phyloP scores from a whole-genome alignment of 2,797 vertebrate species.

The Sphaeramia orbicularis region DNA sequence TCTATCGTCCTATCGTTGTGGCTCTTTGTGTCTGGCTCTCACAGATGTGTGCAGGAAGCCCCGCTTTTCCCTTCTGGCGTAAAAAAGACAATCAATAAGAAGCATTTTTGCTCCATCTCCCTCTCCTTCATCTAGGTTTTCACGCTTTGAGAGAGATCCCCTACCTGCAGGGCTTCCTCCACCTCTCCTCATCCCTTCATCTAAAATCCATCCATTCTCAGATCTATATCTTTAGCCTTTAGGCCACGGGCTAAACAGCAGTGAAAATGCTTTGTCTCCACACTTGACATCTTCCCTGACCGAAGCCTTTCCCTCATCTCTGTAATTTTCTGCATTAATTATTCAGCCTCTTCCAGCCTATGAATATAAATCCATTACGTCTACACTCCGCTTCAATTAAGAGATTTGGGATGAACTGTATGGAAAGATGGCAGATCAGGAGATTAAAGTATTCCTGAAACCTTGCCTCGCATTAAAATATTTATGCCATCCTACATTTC shows the following conservation, averaged over 20 bases:
- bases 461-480: slow-evolving; percentile 60
- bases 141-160: slow-evolving; percentile 34
- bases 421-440: slow-evolving; percentile 50
- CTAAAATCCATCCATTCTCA: slow-evolving; percentile 49
- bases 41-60: slow-evolving; percentile 43
- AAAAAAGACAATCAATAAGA: slow-evolving; percentile 63
- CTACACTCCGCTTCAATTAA: slow-evolving; percentile 67
- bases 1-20: slow-evolving; percentile 21
- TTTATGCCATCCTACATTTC: slow-evolving; percentile 41
- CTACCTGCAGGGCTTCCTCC: slow-evolving; percentile 52
- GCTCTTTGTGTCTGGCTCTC: slow-evolving; percentile 56
- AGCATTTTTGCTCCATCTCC: slow-evolving; percentile 54
- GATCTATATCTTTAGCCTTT: slow-evolving; percentile 51
- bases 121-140: slow-evolving; percentile 24
- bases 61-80: slow-evolving; percentile 44
- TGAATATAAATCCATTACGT: slow-evolving; percentile 76
- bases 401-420: slow-evolving; percentile 54
- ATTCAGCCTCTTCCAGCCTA: slow-evolving; percentile 65
- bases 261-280: slow-evolving; percentile 55
- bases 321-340: slow-evolving; percentile 74
- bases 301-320: slow-evolving; percentile 57
- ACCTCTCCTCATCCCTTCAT: slow-evolving; percentile 48
- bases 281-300: slow-evolving; percentile 41
- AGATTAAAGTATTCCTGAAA: slow-evolving; percentile 60
- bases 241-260: slow-evolving; percentile 51